Base-by-base conservation (phyloP, 2,113 vertebrate genomes). In the Osmerus eperlanus region DNA sequence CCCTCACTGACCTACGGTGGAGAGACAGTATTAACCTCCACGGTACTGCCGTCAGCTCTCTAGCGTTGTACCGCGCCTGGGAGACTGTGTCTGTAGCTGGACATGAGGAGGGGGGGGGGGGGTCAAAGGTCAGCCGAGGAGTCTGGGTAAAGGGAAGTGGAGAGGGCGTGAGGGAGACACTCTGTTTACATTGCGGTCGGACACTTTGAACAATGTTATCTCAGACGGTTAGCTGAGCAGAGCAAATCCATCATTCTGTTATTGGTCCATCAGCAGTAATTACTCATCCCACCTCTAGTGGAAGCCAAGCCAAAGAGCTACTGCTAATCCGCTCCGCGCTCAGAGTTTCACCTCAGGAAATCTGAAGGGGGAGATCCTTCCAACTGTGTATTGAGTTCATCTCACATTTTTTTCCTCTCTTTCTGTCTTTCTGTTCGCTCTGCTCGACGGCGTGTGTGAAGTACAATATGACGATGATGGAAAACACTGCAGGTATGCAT, bases 161-260 rank as follows among this genome's bases (percentile, higher is more conserved):
- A 68, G 67, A 73, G 76, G 73, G 80, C 81, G 81, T 4, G n/a
- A 75, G 80, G 85, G 86, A 86, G 85, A 79, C 74, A 19, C 70
- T 14, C 53, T 90, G 88, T 90, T 91, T 84, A 88, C 82, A 78
- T 81, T 89, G 75, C 54, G 78, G 84, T 88, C 72, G 75, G 79
- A 78, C 81, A 86, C 88, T 89, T 88, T 91, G 84, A 90, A 88
- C 86, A 79, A 71, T 91, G 87, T 91, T 91, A 87, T 91, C 88
- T 84, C 84, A 91, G 88, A 89, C 87, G 79, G 82, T 81, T 71
- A 61, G 75, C 23, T 78, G 71, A 71, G 84, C 55, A 70, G 79
- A 65, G 67, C 79, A 74, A 84, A 90, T 91, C 87, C 85, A 89
- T 91, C 89, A 90, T 86, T 82, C 51, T 86, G 87, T 86, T 88